Percentiles rank a stretch among this genome's conserved stretches.
phyloP scores from a whole-genome alignment of 1,140 invertebrate species.

The Drosophila murphyi region DNA sequence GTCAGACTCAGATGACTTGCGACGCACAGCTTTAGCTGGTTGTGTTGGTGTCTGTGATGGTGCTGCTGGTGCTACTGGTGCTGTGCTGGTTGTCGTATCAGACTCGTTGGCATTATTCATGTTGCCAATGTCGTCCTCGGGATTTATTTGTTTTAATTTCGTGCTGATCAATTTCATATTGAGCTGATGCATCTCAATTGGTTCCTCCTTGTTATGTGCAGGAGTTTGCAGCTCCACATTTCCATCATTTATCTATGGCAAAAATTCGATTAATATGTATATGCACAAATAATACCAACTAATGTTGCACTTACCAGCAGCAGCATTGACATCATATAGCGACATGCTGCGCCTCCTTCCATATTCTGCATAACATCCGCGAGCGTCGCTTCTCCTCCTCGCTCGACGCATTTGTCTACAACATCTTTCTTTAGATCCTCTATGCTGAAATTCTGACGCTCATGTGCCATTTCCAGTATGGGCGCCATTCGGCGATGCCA shows the following conservation, averaged over 20 bases:
- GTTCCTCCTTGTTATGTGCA: constrained; percentile 37
- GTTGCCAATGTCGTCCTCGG: constrained; percentile 69
- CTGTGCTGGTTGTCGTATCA: not conserved
- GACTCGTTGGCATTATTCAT: constrained; percentile 9
- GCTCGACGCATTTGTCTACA: constrained; percentile 52
- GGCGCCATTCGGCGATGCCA: constrained; percentile 75
- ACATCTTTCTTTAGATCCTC: constrained; percentile 70
- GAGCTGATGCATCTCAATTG: constrained; percentile 45
- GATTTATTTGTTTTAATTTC: constrained; percentile 46
- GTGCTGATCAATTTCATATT: constrained; percentile 51
- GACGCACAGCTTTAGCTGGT: not conserved
- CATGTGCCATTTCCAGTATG: constrained; percentile 65
- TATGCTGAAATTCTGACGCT: constrained; percentile 76
- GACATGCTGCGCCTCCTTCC: constrained; percentile 58
- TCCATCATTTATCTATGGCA: constrained; percentile 47
- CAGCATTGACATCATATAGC: constrained; percentile 72
- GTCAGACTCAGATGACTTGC: constrained; percentile 12
- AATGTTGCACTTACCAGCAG: constrained; percentile 55
- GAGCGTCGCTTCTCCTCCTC: constrained; percentile 46
- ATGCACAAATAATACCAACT: not conserved
- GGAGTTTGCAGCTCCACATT: constrained; percentile 25
- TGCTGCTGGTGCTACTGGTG: not conserved
- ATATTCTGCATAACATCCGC: constrained; percentile 60
- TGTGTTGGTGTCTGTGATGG: not conserved
- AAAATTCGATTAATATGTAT: not conserved